Base-by-base conservation (phyloP, 2,113 vertebrate species). In the Cyprinodon variegatus region DNA sequence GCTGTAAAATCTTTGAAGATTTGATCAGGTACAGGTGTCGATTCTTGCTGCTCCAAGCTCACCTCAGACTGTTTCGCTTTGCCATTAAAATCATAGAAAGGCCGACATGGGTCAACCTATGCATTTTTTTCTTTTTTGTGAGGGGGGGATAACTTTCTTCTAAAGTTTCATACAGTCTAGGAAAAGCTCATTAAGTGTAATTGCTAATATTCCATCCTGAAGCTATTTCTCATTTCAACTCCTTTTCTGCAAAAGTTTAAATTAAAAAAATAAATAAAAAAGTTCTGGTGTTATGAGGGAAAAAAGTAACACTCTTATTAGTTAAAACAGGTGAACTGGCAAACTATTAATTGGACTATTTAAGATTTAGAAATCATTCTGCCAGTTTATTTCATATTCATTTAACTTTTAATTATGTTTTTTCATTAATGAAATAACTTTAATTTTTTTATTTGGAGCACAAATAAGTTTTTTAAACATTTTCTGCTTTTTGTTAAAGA, bases 21-120 rank as follows among this genome's bases (percentile, higher is more conserved):
- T 89, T 92, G 89, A 94, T 94, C 90, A 91, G 93, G 84, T 86
- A 86, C 91, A 89, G 90, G 90, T 92, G 91, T 89, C 62, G 70
- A 64, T 67, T 82, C 85, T 76, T 64, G 50, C 79, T 67, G 90
- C 91, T 94, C 89, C 93, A 94, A 94, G 91, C 84, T 89, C 91
- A 90, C 87, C 83, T 92, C 85, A 62, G 57, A 69, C 90, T 88
- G 79, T 86, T 87, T 82, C 14, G 48, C 79, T 65, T 68, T 81
- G 79, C 88, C 83, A 90, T 93, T 93, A 89, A 89, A 89, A 86
- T 82, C 39, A 91, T 43, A 76, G 41, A 37, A 72, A 76, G 84
- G 83, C 83, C 68, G 83, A 63, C 20, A 6, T 0, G 20, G 79
- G 86, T 86, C 89, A 91, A 86, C 75, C 88, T 93, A 79, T 86